Percentiles rank a stretch among this genome's conserved stretches.
Conservation (phyloP, 2,797 vertebrate species). For the Cheracebus regulus region DNA sequence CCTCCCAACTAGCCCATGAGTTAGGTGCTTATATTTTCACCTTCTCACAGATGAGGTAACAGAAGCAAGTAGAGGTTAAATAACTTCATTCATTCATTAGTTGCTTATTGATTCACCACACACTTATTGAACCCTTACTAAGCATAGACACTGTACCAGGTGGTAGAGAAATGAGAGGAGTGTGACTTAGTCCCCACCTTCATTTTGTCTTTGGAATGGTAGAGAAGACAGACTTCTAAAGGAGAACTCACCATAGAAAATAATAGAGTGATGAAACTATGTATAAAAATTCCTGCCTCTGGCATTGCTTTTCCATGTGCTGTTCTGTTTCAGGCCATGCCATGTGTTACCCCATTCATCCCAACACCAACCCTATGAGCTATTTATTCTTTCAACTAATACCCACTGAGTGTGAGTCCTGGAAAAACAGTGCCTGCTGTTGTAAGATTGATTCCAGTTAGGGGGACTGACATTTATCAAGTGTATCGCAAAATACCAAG, state of each 20-base stretch:
- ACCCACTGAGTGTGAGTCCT: background rate
- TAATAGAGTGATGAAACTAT: background rate
- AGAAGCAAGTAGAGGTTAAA: background rate
- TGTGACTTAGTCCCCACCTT: background rate
- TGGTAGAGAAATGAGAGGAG: background rate
- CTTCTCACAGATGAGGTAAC: background rate
- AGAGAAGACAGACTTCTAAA: background rate
- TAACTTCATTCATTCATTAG: background rate
- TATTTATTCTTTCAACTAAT: background rate
- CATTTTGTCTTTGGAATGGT: background rate
- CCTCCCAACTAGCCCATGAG: background rate
- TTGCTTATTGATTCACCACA: background rate
- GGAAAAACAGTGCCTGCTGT: background rate
- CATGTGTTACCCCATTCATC: background rate
- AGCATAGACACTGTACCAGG: background rate
- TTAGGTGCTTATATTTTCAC: background rate
- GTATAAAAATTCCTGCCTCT: background rate
- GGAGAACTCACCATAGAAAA: background rate
- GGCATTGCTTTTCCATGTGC: background rate
- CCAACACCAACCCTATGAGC: background rate
- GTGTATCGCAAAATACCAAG: background rate
- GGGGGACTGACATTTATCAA: background rate
- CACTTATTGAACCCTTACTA: background rate
- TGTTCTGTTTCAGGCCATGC: background rate
- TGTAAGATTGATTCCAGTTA: background rate